Conservation (phyloP, 1,140 invertebrate species). For the Drosophila mayri region DNA sequence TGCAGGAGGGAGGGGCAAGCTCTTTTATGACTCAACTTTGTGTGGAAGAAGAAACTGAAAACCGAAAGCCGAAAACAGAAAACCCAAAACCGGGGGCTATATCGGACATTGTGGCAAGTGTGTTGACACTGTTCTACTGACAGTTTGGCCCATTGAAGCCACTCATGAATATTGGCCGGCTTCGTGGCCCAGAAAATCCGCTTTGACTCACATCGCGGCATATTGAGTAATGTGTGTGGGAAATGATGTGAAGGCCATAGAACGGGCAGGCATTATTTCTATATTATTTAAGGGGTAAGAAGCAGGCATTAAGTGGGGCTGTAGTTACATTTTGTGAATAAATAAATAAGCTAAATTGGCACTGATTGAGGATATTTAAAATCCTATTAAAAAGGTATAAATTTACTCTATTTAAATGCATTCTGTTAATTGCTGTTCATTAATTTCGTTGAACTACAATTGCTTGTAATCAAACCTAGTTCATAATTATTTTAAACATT, state of each 20-base stretch:
- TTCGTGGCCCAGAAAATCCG: slow-evolving; percentile 16
- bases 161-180: slow-evolving; percentile 33
- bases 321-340: neutral
- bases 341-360: neutral
- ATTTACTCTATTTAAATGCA: neutral
- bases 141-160: slow-evolving; percentile 24
- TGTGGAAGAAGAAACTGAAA: slow-evolving; percentile 1
- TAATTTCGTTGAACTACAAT: too few relatives aligned
- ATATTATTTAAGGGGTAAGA: neutral
- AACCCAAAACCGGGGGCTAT: slow-evolving; percentile 4
- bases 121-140: slow-evolving; percentile 42
- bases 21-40: slow-evolving; percentile 62
- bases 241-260: slow-evolving; percentile 28
- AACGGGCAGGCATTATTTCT: slow-evolving; percentile 3
- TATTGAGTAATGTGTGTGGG: slow-evolving; percentile 22
- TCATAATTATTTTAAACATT: too few relatives aligned
- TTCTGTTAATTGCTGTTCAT: neutral
- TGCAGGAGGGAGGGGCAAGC: neutral
- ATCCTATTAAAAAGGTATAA: neutral
- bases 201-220: slow-evolving; percentile 4
- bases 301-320: neutral
- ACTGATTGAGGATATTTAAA: neutral
- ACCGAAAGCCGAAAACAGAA: neutral
- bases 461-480: too few relatives aligned
- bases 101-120: slow-evolving; percentile 41